Percentiles rank a stretch among this genome's conserved stretches.
Evolutionary conservation across 2,113 vertebrate genomes (phyloP).

Genomic region (Peromyscus californicus): DNA sequence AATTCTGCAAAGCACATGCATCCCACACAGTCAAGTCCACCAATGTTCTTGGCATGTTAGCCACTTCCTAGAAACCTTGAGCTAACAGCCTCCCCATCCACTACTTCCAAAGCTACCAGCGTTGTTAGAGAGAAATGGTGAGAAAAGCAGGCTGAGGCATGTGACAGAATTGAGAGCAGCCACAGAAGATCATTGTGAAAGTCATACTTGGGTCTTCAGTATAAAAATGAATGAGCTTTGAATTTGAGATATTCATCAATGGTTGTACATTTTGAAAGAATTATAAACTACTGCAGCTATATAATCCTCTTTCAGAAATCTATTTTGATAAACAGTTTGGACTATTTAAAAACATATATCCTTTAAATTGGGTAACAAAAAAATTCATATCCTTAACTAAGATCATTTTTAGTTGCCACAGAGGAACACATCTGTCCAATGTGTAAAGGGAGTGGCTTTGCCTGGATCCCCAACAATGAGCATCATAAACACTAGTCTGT

Average conservation of each 20-base stretch:
- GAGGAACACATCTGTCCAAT: not conserved
- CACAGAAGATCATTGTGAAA: not conserved
- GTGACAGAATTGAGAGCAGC: not conserved
- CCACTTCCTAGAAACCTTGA: not conserved
- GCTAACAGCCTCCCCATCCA: not conserved
- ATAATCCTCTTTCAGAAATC: constrained; percentile 1
- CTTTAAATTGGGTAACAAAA: constrained; percentile 5
- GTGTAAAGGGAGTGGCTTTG: not conserved
- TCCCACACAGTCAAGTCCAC: accelerated
- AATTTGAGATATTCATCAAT: not conserved
- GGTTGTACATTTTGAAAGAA: not conserved
- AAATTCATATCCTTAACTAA: constrained; percentile 17
- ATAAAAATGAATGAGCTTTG: not conserved
- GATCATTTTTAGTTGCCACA: not conserved
- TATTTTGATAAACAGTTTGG: constrained; percentile 1
- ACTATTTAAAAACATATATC: not conserved
- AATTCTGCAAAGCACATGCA: accelerated
- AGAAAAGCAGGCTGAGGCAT: not conserved
- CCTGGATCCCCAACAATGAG: not conserved
- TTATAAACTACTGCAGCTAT: not conserved
- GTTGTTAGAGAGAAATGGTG: not conserved
- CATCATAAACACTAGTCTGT: not conserved
- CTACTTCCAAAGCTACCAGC: not conserved
- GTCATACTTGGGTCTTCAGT: not conserved
- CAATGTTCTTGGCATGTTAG: not conserved